Percentiles rank a stretch among this genome's conserved stretches.
Evolutionary conservation across 1,140 invertebrate genomes (phyloP).

Genomic region (Oppia nitens): DNA sequence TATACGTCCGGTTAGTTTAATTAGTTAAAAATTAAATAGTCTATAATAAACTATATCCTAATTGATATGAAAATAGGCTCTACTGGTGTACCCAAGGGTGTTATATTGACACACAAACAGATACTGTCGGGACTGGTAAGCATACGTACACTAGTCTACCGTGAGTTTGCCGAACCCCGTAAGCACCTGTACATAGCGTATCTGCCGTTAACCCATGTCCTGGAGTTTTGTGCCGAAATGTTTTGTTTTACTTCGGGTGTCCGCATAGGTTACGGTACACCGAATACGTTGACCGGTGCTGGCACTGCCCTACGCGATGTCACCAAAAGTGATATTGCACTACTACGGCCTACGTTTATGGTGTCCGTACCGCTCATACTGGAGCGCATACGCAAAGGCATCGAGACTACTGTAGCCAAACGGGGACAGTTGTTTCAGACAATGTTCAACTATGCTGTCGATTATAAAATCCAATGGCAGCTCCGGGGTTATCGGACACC

Average conservation of each 20-base stretch:
- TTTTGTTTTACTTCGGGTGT: conserved; percentile 17
- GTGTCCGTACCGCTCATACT: conserved; percentile 88
- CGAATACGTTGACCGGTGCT: conserved; percentile 30
- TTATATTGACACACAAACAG: conserved; percentile 61
- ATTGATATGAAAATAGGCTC: conserved; percentile 40
- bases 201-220: conserved; percentile 25
- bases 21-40: conserved; percentile 53
- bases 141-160: conserved; percentile 55
- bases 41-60: conserved; percentile 21
- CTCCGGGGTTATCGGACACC: conserved; percentile 30
- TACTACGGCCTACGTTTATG: conserved; percentile 78
- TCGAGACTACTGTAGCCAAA: conserved; percentile 57
- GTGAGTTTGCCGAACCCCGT: conserved; percentile 20
- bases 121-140: conserved; percentile 71
- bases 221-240: conserved; percentile 22
- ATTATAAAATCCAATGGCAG: conserved; percentile 62
- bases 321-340: conserved; percentile 57
- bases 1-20: conserved; percentile 49
- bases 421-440: conserved; percentile 47
- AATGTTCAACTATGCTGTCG: conserved; percentile 75
- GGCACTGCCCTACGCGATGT: conserved; percentile 52
- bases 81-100: conserved; percentile 67
- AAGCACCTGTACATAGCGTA: conserved; percentile 25
- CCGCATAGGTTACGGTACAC: conserved; percentile 25
- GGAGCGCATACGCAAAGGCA: conserved; percentile 85